Base-by-base conservation (phyloP, 1,140 invertebrate genomes). In the Drosophila pruinosa region DNA sequence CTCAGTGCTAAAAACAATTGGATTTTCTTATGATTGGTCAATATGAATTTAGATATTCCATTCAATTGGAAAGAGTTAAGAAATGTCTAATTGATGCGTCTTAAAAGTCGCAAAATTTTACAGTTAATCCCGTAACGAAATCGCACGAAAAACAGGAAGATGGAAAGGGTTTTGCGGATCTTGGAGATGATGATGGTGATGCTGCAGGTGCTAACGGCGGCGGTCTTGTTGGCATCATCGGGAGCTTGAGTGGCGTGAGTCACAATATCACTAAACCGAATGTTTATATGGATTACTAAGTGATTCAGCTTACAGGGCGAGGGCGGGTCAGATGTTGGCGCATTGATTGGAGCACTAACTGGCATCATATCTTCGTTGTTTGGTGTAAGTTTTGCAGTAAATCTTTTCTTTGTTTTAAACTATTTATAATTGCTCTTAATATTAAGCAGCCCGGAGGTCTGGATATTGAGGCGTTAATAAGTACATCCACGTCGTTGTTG, bases 221-320 rank as follows among this genome's bases (percentile, higher is more conserved):
- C 7, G 91, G 93, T 10, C 65, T 93, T 7, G 91, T 92, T 19
- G 93, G 92, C 52, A 73, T 93, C 22, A 93, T 92, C 48, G 79
- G 77, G 8, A 91, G 89, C 61, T 76, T 92, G 5, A 92, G 91
- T 72, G 91, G 93, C 38, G 93, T 93, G 75, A 92, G 92, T 91
- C 7, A 0, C n/a, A 7, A 38, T 14, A 12, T 19, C 2, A 14
- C n/a, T n/a, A 3, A 2, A 47, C 19, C 1, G 15, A 14, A 24
- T 34, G 4, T n/a, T n/a, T 22, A 4, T 19, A 4, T 7, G n/a
- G 28, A 41, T 5, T 22, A 12, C 1, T 31, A 34, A 36, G n/a
- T 68, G 0, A 45, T 1, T 15, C 12, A 21, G 14, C 17, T 64
- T 57, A 21, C 54, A 91, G 90, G 90, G 90, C 2, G 90, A 91